phyloP scores from a whole-genome alignment of 1,140 invertebrate species.

The Tribolium madens region DNA sequence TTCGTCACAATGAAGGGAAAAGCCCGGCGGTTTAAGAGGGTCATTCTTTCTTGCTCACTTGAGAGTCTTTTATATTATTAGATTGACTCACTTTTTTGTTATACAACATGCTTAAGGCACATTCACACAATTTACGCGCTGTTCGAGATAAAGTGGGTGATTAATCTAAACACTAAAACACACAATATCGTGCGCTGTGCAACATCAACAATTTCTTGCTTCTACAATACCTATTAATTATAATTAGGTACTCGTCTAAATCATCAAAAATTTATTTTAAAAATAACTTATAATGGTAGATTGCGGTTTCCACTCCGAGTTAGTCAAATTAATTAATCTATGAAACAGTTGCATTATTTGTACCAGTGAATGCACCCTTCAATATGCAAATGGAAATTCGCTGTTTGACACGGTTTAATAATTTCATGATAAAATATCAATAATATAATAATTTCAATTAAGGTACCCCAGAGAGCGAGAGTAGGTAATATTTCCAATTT shows the following conservation, averaged over 20 bases:
- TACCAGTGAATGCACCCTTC: too few species aligned
- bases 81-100: conserved; percentile 33
- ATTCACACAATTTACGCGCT: conserved; percentile 28
- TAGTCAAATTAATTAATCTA: too few species aligned
- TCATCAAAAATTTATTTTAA: too few species aligned
- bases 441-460: neutral
- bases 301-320: too few species aligned
- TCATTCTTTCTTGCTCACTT: conserved; percentile 35
- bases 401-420: neutral
- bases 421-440: neutral
- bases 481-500: conserved; percentile 16
- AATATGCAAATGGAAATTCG: too few species aligned
- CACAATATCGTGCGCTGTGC: neutral
- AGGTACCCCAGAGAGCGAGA: neutral
- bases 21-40: conserved; percentile 18
- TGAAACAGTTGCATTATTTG: too few species aligned
- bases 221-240: too few species aligned
- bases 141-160: conserved; percentile 20
- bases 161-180: conserved; percentile 10
- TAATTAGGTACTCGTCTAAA: too few species aligned
- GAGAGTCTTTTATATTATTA: conserved; percentile 35
- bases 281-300: too few species aligned
- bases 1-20: conserved; percentile 12
- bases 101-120: conserved; percentile 23
- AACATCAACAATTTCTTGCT: neutral